Percentiles rank a stretch among this genome's conserved stretches.
Conservation (phyloP, 2,797 vertebrate species). For the Channallabes apus region DNA sequence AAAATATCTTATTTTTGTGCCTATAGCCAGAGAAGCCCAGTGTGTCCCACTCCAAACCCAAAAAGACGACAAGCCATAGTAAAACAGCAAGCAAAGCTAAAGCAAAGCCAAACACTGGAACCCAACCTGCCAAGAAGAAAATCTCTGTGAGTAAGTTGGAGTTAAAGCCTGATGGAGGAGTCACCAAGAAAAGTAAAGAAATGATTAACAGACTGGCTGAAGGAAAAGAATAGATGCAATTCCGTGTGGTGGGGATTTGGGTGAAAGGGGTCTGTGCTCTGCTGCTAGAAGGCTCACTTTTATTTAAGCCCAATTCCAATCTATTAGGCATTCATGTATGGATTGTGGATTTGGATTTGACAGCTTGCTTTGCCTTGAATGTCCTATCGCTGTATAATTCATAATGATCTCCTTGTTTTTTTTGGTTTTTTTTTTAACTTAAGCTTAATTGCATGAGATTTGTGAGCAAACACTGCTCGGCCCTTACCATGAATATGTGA, state of each 20-base stretch:
- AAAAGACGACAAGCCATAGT: constrained; percentile 88
- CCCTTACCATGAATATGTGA: constrained; percentile 23
- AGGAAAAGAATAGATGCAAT: constrained; percentile 87
- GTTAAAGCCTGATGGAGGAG: constrained; percentile 80
- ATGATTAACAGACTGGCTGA: constrained; percentile 99
- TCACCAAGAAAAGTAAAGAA: constrained; percentile 96
- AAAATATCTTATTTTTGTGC: constrained; percentile 30
- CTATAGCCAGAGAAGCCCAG: constrained; percentile 85
- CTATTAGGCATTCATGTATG: constrained; percentile 10
- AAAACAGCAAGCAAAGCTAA: constrained; percentile 90
- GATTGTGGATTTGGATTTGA: constrained; percentile 30
- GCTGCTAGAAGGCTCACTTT: constrained; percentile 67
- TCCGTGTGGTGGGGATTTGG: constrained; percentile 62
- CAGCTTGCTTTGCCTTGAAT: constrained; percentile 42
- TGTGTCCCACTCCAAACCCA: constrained; percentile 88
- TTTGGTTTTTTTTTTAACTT: constrained; percentile 21
- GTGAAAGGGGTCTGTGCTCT: constrained; percentile 66
- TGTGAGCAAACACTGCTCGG: not conserved
- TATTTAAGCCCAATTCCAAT: constrained; percentile 46
- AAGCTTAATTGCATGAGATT: constrained; percentile 47
- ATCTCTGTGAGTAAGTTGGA: constrained; percentile 66
- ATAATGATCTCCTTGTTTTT: constrained; percentile 21
- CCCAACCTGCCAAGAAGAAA: constrained; percentile 92
- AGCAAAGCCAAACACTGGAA: constrained; percentile 86
- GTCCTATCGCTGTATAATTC: constrained; percentile 31